These are phyloP conservation scores for Dromaius novaehollandiae DNA, from an alignment of 2,113 vertebrate genomes.

Conservation along the genomic window DNA sequence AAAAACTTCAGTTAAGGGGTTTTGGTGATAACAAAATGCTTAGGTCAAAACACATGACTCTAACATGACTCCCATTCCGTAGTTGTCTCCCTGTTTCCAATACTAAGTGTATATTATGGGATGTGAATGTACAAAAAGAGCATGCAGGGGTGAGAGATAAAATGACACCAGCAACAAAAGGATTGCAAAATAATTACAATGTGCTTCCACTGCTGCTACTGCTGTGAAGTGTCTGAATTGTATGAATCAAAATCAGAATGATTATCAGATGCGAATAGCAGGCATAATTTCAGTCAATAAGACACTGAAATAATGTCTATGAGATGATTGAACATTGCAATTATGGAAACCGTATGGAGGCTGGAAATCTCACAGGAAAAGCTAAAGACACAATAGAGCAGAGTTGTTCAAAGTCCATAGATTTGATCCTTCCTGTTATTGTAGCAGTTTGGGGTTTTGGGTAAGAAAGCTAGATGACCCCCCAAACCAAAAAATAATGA, in stretches of 20 bases:
- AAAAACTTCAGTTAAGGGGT: not conserved
- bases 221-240: slow-evolving; percentile 27
- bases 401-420: not conserved
- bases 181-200: slow-evolving; percentile 48
- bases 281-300: slow-evolving; percentile 52
- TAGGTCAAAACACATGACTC: not conserved
- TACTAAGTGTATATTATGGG: not conserved
- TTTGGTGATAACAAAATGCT: not conserved
- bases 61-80: not conserved
- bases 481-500: not conserved
- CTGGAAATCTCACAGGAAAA: not conserved
- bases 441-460: fast-evolving
- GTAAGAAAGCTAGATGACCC: not conserved
- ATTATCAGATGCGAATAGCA: slow-evolving; percentile 16
- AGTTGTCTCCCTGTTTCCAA: not conserved
- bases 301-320: slow-evolving; percentile 45
- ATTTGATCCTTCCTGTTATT: not conserved
- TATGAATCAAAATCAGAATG: slow-evolving; percentile 15
- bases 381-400: not conserved
- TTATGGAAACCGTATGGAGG: not conserved
- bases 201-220: slow-evolving; percentile 6
- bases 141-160: not conserved
- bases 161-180: slow-evolving; percentile 12
- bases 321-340: slow-evolving; percentile 48
- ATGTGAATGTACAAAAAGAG: not conserved